Evolutionary conservation across 1,140 invertebrate species (phyloP).

Genomic region (Hirudo medicinalis): DNA sequence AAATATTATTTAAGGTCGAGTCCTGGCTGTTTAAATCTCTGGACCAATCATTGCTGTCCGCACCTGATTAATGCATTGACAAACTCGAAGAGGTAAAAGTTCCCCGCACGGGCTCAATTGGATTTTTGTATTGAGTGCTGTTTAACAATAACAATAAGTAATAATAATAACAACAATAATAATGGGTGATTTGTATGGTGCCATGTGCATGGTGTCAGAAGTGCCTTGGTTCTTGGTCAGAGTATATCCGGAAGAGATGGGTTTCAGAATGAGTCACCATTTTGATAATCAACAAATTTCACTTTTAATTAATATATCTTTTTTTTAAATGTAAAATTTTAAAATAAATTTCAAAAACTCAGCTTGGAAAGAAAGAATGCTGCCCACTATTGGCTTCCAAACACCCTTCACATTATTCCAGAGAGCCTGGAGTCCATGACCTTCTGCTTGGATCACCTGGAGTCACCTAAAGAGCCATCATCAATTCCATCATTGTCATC

Average conservation of each 20-base stretch:
- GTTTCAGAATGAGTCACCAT: no score
- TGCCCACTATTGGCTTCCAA: slow-evolving; percentile 5
- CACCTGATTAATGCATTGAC: neutral
- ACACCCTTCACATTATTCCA: neutral
- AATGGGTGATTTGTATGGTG: no score
- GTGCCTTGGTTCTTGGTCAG: no score
- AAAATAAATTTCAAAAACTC: no score
- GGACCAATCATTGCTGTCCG: neutral
- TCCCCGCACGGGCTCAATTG: neutral
- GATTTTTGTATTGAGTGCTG: no score
- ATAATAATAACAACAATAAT: neutral
- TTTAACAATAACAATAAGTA: neutral
- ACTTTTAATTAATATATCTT: no score
- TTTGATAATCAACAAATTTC: no score
- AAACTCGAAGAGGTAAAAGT: neutral
- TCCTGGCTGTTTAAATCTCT: neutral
- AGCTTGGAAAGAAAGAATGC: neutral
- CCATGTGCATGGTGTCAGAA: no score
- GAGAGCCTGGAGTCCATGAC: neutral
- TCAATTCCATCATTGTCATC: neutral
- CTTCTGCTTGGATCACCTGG: neutral
- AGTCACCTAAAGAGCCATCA: neutral
- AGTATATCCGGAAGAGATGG: no score
- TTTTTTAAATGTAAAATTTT: neutral
- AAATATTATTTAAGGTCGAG: neutral